Evolutionary conservation across 2,888 invertebrate species (phyloP), one percentile per base, ranked within the genome.

Genomic region (Ptilodon capucinus): DNA sequence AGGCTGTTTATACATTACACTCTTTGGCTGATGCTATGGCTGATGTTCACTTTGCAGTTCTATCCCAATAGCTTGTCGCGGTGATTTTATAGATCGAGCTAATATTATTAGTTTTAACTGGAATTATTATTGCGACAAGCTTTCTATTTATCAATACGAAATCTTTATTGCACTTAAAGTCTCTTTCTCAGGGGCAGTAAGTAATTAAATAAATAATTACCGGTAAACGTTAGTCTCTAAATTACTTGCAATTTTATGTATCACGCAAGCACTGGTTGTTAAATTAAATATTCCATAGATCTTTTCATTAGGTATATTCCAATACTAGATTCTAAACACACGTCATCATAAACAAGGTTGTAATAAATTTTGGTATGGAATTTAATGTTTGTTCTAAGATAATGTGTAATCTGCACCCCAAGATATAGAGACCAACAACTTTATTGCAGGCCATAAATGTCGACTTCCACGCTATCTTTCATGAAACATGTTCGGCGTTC

Each of bases 401-500:
- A 32, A 32, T 14, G 14, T 32, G n/a, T 13, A 32, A 14, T 14
- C 8, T 32, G 7, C 32, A 14, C 7, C 23, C 23, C 2, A 13
- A 32, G 32, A 32, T 14, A 32, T 32, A 32, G 9, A 32, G 32
- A 32, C 14, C 5, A 32, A n/a, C 19, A 19, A 38, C 38, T 19
- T 38, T 38, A 18, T 13, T 38, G 36, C 36, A 36, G 9, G 18
- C 1, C 36, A 36, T 36, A 11, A 36, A 38, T 19, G 38, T 38
- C 38, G 19, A 19, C 38, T 18, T 38, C 2, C 17, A 9, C 19
- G 38, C 38, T 19, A 19, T 38, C 38, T 38, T 38, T 62, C 57
- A 64, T 55, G 51, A 58, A 58, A 62, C 55, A 51, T 47, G 51
- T 52, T 57, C 44, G 45, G 54, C 60, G 62, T 64, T 65, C 62